Conservation (phyloP, 2,797 vertebrate genomes). For the Dicrostonyx torquatus region DNA sequence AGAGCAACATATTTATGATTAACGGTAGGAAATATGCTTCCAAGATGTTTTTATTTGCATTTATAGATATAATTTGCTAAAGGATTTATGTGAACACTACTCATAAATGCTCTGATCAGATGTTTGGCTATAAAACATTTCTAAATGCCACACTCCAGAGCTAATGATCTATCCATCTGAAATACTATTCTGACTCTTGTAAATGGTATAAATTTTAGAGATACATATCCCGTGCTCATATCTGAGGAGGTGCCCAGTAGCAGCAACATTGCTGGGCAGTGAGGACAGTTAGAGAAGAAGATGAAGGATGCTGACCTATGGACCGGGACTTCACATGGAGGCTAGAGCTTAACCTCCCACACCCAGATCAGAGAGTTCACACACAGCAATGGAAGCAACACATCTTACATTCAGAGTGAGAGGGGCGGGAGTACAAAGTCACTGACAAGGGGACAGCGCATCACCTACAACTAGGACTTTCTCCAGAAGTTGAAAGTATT, state of each 20-base stretch:
- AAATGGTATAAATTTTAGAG: conserved; percentile 56
- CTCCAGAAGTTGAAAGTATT: conserved; percentile 5
- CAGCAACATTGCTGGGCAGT: neutral
- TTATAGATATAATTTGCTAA: conserved; percentile 81
- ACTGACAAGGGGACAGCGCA: neutral
- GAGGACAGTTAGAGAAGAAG: neutral
- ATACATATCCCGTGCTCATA: conserved; percentile 27
- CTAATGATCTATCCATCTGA: conserved; percentile 74
- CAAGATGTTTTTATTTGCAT: conserved; percentile 82
- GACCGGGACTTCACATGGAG: neutral
- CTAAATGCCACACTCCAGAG: conserved; percentile 74
- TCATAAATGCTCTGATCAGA: conserved; percentile 77
- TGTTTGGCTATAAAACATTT: conserved; percentile 80
- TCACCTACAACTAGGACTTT: neutral
- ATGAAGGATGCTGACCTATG: neutral
- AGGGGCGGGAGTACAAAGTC: neutral
- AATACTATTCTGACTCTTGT: conserved; percentile 59
- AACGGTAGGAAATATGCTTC: conserved; percentile 78
- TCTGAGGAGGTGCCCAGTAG: conserved; percentile 43
- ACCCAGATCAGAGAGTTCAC: neutral
- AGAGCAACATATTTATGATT: conserved; percentile 78
- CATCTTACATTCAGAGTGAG: neutral
- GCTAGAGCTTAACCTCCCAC: neutral
- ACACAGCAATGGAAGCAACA: neutral
- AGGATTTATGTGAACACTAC: conserved; percentile 78